Conservation (phyloP, 2,113 vertebrate species). For the Thamnophis sirtalis region DNA sequence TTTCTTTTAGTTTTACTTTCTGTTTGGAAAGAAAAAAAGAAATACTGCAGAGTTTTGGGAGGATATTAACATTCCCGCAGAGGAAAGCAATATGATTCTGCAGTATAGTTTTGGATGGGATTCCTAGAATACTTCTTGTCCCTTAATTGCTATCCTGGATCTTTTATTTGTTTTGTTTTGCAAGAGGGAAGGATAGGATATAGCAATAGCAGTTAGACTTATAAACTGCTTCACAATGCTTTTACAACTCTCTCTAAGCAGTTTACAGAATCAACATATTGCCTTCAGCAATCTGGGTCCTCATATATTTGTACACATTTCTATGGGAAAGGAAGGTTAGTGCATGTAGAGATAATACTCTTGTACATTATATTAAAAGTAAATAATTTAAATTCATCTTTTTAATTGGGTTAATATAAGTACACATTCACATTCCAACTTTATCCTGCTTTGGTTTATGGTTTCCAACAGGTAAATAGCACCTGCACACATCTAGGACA, state of each 20-base stretch:
- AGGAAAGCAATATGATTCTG: not conserved
- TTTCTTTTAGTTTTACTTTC: too few relatives aligned
- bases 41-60: not conserved
- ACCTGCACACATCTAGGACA: not conserved
- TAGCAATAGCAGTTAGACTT: too few relatives aligned
- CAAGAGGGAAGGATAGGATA: not conserved
- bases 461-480: not conserved
- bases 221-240: too few relatives aligned
- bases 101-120: not conserved
- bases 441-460: not conserved
- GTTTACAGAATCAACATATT: too few relatives aligned
- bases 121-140: not conserved
- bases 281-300: too few relatives aligned
- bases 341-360: not conserved
- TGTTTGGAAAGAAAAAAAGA: not conserved
- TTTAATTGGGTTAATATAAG: not conserved
- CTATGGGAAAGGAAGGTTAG: not conserved
- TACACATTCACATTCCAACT: not conserved
- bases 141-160: not conserved
- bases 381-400: not conserved
- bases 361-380: too few relatives aligned
- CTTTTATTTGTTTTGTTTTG: not conserved
- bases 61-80: not conserved
- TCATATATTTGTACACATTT: not conserved
- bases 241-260: too few relatives aligned